These are phyloP conservation scores for Sitta carolinensis DNA, from an alignment of 2,797 vertebrate genomes.

Conservation along the genomic window DNA sequence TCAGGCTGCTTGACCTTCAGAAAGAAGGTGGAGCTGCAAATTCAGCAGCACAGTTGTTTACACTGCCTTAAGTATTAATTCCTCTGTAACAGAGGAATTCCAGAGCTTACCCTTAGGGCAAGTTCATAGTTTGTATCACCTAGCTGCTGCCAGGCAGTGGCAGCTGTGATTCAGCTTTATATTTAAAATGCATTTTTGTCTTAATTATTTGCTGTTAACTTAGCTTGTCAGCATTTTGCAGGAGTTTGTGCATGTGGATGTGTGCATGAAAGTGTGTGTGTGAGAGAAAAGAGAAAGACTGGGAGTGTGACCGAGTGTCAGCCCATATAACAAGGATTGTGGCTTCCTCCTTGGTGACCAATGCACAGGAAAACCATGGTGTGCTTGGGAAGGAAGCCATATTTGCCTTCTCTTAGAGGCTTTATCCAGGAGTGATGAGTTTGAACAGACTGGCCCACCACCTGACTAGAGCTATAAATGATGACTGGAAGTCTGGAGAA, in stretches of 20 bases:
- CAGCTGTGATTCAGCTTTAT: neutral
- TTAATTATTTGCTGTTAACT: neutral
- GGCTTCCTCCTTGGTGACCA: neutral
- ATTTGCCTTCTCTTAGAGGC: neutral
- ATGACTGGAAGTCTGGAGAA: neutral
- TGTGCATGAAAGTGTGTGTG: fast-evolving
- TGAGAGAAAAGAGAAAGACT: neutral
- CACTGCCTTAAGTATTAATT: neutral
- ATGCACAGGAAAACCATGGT: neutral
- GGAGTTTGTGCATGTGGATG: neutral
- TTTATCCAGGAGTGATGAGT: neutral
- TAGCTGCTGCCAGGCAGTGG: neutral
- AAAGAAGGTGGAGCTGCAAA: slow-evolving; percentile 10
- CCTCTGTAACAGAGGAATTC: neutral
- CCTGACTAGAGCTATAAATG: neutral
- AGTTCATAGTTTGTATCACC: neutral
- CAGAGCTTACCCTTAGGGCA: neutral
- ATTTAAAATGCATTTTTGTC: neutral
- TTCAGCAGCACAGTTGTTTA: neutral
- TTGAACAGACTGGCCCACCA: neutral
- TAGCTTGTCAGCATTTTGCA: neutral
- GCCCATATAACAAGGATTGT: neutral
- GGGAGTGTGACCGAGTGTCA: neutral
- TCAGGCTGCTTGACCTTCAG: neutral
- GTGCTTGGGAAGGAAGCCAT: neutral